Evolutionary conservation across 2,888 invertebrate genomes (phyloP).

Genomic region (Gibbula magus): DNA sequence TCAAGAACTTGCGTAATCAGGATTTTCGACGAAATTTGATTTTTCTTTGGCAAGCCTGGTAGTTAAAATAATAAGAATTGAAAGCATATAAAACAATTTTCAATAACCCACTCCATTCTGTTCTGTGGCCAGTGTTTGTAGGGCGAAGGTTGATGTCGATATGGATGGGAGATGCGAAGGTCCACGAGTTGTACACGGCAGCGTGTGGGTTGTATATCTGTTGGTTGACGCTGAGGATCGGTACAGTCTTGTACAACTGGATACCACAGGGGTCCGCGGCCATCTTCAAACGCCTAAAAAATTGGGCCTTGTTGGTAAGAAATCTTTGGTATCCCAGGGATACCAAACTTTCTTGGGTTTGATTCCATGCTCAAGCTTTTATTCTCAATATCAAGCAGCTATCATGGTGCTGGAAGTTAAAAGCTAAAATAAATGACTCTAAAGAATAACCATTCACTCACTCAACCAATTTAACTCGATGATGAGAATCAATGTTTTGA

Average conservation of each 20-base stretch:
- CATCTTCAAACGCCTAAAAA: constrained; percentile 72
- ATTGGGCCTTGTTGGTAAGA: constrained; percentile 75
- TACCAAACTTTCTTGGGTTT: too few species aligned
- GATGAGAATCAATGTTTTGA: too few species aligned
- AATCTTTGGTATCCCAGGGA: not conserved
- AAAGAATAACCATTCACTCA: not conserved
- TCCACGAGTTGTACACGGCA: constrained; percentile 97
- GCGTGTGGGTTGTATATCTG: constrained; percentile 96
- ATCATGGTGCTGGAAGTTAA: not conserved
- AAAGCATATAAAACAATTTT: too few species aligned
- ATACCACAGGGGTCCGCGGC: constrained; percentile 89
- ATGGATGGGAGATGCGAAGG: constrained; percentile 84
- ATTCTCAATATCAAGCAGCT: too few species aligned
- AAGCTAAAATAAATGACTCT: not conserved
- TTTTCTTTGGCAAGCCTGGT: too few species aligned
- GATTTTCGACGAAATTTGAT: too few species aligned
- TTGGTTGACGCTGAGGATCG: constrained; percentile 91
- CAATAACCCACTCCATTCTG: not conserved
- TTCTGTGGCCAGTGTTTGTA: constrained; percentile 82
- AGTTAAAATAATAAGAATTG: too few species aligned
- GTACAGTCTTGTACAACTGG: constrained; percentile 89
- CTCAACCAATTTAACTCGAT: too few species aligned
- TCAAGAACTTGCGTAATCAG: too few species aligned
- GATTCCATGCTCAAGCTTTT: too few species aligned
- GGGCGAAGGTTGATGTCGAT: constrained; percentile 91